Conservation (phyloP, 2,797 vertebrate species). For the Gorsachius magnificus region DNA sequence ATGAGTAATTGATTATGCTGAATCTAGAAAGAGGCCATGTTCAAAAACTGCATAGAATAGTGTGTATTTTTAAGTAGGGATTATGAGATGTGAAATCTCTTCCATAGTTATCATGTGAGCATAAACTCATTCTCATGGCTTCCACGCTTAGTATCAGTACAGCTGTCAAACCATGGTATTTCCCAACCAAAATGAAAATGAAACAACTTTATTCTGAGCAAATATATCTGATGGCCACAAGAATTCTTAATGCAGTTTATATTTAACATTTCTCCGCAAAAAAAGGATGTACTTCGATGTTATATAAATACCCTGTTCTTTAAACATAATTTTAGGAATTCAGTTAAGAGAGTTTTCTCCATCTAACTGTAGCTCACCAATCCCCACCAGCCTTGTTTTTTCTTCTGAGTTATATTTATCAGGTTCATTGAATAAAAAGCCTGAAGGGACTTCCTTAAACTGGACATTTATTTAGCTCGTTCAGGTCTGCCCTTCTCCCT, state of each 20-base stretch:
- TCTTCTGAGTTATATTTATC: neutral
- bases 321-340: slow-evolving; percentile 4
- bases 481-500: neutral
- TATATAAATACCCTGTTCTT: slow-evolving; percentile 19
- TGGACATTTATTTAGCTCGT: slow-evolving; percentile 20
- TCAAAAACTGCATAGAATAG: neutral
- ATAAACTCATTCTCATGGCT: slow-evolving; percentile 9
- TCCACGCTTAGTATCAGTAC: neutral
- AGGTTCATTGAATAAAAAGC: slow-evolving; percentile 24
- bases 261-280: neutral
- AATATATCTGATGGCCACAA: neutral
- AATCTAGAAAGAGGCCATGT: neutral
- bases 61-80: neutral
- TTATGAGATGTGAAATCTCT: neutral
- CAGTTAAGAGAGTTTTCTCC: slow-evolving; percentile 18
- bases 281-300: neutral
- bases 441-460: slow-evolving; percentile 5
- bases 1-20: neutral
- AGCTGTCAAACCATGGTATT: slow-evolving; percentile 22
- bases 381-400: neutral
- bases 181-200: slow-evolving; percentile 34
- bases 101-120: neutral
- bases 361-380: slow-evolving; percentile 19
- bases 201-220: neutral
- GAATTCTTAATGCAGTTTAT: neutral